Conservation (phyloP, 1,140 invertebrate species). For the Drosophila setifemur region DNA sequence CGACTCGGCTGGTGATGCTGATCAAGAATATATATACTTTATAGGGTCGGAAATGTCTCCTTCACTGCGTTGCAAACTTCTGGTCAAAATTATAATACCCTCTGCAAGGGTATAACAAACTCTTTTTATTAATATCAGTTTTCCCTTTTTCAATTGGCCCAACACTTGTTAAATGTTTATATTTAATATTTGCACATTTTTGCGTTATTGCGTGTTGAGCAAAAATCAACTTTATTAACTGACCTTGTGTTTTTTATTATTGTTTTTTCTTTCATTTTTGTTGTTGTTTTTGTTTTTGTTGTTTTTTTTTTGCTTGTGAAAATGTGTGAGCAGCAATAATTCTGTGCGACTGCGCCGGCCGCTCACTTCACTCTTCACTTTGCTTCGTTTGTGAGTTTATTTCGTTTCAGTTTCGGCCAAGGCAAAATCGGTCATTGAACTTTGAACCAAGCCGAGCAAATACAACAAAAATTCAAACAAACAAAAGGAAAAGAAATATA, state of each 20-base stretch:
- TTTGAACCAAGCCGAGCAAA: constrained; percentile 58
- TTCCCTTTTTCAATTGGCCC: neutral
- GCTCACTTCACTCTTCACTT: constrained; percentile 14
- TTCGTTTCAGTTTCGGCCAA: constrained; percentile 43
- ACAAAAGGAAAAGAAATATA: neutral
- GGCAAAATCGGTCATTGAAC: constrained; percentile 77
- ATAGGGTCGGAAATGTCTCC: no score
- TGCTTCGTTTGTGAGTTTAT: constrained; percentile 25
- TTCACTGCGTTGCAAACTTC: no score
- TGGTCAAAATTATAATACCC: no score
- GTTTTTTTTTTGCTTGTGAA: neutral
- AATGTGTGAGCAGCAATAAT: neutral
- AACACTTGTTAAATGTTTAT: constrained; percentile 29
- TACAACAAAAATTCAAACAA: neutral
- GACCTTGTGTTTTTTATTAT: constrained; percentile 8
- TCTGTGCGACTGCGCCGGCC: constrained; percentile 33
- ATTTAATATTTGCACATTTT: constrained; percentile 35
- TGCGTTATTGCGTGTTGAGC: constrained; percentile 35
- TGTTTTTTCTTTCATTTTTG: neutral
- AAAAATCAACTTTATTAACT: constrained; percentile 39
- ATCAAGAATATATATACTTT: no score
- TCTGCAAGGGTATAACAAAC: no score
- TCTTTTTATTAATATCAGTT: neutral
- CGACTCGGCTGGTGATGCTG: no score
- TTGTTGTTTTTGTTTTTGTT: neutral